Evolutionary conservation across 2,797 vertebrate genomes (phyloP), one percentile per base, ranked within the genome.

Genomic region (Martes flavigula): DNA sequence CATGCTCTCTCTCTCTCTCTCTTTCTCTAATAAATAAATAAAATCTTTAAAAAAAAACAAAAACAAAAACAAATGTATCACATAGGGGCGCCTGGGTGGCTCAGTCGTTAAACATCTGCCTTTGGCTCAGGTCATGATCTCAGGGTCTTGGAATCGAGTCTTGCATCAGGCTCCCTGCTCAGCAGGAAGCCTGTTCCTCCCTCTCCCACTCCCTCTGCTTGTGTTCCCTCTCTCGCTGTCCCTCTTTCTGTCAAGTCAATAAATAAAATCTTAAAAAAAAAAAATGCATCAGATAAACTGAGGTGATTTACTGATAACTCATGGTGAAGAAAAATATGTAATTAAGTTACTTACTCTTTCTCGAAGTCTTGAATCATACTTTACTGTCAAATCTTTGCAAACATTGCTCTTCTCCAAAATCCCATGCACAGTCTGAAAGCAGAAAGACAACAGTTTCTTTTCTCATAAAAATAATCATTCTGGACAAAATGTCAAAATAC

Each of bases 341-440:
- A 62, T 30, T 43, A 51, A 75, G 25, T 21, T 48, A 98, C 99
- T 99, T 97, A 99, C 99, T 97, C 99, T 99, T 97, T 99, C 99
- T 97, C 99, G 99, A 40, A 99, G 99, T 96, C 99, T 98, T 90
- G 98, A 95, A 82, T 99, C 99, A 58, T 97, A 99, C 18, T 95
- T 98, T 97, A 99, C 98, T 64, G 99, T 98, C 51, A 99, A 87
- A 72, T 98, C 98, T 92, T 95, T 99, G 97, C 99, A 99, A 73
- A 98, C 99, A 54, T 95, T 98, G 98, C 98, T 99, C 96, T 99
- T 99, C 94, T 98, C 99, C 98, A 99, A 96, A 98, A 99, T 99
- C 58, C 98, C 92, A 81, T 99, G 98, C 48, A 99, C 99, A 0
- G 99, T 99, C 99, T 99, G 98, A 77, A 98, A 98, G 96, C 95